These are phyloP conservation scores for Catonia carolina DNA, from an alignment of 2,888 invertebrate genomes.

Conservation along the genomic window DNA sequence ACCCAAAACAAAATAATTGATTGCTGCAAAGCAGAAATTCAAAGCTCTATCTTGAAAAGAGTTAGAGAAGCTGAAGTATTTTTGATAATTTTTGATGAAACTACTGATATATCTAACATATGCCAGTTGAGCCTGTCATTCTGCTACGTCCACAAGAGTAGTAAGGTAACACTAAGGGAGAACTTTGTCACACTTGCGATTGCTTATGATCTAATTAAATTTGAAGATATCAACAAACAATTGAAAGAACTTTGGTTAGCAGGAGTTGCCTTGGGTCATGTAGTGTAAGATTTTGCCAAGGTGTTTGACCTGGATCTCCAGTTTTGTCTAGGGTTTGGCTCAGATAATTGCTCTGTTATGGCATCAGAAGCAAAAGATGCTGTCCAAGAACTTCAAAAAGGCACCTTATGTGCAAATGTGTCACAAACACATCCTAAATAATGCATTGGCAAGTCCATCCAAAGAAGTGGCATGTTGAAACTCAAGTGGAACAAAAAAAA, in stretches of 20 bases:
- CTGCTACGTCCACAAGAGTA: no score
- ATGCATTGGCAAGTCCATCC: constrained; percentile 20
- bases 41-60: no score
- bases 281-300: constrained; percentile 10
- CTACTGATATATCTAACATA: no score
- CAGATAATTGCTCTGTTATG: constrained; percentile 37
- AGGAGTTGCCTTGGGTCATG: constrained; percentile 15
- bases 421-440: constrained; percentile 36
- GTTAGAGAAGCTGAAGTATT: no score
- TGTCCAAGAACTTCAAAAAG: constrained; percentile 33
- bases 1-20: no score
- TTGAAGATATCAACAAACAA: background rate
- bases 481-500: no score
- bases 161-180: no score
- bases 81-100: no score
- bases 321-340: constrained; percentile 34
- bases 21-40: no score
- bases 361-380: constrained; percentile 36
- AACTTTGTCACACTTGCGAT: no score
- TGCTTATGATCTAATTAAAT: no score
- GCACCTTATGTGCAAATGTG: constrained; percentile 35
- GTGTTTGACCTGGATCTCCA: constrained; percentile 33
- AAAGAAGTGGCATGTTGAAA: constrained; percentile 14
- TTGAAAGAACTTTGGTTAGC: background rate
- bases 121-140: no score